Percentiles rank a stretch among this genome's conserved stretches.
These are phyloP conservation scores for Paracentrotus lividus DNA, from an alignment of 53 echinoderm and acorn worm species.

Conservation along the genomic window DNA sequence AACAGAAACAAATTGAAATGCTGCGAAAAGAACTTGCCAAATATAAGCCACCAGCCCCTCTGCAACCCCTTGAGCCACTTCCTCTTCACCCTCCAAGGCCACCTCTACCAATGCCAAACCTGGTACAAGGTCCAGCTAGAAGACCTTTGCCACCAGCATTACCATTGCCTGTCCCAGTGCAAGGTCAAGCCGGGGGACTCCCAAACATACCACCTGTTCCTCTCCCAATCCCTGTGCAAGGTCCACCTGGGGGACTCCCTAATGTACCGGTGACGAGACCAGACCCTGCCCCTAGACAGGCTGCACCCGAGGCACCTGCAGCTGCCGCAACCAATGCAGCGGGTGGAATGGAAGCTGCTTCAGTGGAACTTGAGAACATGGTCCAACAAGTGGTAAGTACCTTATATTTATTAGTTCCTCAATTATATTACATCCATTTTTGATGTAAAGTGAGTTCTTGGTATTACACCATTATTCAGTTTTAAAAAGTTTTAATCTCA, in stretches of 20 bases:
- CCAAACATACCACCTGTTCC: too few species aligned
- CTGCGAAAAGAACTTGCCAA: neutral
- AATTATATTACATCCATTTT: too few species aligned
- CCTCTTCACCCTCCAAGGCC: constrained; percentile 21
- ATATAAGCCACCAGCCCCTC: neutral
- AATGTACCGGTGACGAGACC: neutral
- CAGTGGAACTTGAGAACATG: neutral
- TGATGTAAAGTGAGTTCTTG: too few species aligned
- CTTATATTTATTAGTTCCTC: too few species aligned
- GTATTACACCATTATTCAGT: too few species aligned
- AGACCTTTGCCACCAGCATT: too few species aligned
- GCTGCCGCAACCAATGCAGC: neutral
- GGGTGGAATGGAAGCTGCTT: neutral
- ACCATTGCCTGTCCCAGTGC: too few species aligned
- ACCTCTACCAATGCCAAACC: neutral
- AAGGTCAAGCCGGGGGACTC: too few species aligned
- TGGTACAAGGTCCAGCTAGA: too few species aligned
- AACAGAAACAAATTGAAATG: too few species aligned
- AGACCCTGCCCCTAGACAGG: constrained; percentile 37
- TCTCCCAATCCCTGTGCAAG: neutral
- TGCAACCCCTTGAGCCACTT: neutral
- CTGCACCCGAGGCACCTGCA: neutral
- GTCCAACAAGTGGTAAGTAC: constrained; percentile 72
- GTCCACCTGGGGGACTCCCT: neutral
- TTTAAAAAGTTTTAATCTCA: too few species aligned